Percentiles rank a stretch among this genome's conserved stretches.
phyloP scores from a whole-genome alignment of 2,113 vertebrate species.

The Tamias sibiricus region DNA sequence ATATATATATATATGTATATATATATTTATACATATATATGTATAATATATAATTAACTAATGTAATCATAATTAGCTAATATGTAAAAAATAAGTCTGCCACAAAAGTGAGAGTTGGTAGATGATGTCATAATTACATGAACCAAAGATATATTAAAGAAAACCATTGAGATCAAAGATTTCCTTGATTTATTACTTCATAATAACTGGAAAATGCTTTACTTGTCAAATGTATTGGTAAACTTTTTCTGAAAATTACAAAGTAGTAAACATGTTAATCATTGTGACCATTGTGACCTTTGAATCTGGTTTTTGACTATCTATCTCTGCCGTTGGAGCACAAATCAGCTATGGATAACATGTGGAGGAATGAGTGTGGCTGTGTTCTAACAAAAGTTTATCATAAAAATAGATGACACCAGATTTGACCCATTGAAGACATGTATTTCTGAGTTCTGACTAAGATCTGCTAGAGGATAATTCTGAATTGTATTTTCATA shows the following conservation, averaged over 20 bases:
- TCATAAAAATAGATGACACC: neutral
- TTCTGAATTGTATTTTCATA: neutral
- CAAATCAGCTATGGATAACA: neutral
- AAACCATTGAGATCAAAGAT: neutral
- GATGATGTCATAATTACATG: neutral
- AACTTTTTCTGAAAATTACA: neutral
- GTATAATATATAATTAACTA: neutral
- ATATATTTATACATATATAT: too few species aligned
- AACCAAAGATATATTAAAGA: neutral
- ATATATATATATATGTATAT: neutral
- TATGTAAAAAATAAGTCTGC: neutral
- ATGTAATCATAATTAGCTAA: neutral
- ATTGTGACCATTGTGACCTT: neutral
- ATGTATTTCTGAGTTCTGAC: neutral
- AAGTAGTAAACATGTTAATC: neutral
- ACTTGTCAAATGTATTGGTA: neutral
- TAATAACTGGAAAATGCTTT: neutral
- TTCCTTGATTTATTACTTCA: neutral
- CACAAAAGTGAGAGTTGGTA: neutral
- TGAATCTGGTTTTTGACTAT: neutral
- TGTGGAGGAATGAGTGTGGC: neutral
- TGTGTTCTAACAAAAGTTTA: neutral
- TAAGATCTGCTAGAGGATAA: neutral
- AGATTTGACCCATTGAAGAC: neutral
- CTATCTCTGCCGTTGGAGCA: neutral